Percentiles rank a stretch among this genome's conserved stretches.
These are phyloP conservation scores for Vidua macroura DNA, from an alignment of 2,113 vertebrate species.

Conservation along the genomic window DNA sequence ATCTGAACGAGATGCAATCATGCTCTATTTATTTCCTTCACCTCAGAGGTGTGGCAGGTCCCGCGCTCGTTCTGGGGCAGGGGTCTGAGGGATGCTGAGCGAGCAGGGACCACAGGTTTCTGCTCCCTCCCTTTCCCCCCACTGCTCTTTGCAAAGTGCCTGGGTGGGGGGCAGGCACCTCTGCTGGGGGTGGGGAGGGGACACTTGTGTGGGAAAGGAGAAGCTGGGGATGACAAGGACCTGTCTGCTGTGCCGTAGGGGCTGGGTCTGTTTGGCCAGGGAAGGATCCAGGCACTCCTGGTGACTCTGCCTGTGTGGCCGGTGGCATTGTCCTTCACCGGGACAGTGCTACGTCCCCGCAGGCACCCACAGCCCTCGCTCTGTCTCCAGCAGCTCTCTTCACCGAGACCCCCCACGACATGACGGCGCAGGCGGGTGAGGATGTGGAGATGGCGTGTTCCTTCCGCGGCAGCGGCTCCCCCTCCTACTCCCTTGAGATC, in stretches of 20 bases:
- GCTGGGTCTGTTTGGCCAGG: neutral
- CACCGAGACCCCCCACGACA: constrained; percentile 91
- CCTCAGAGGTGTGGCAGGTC: neutral
- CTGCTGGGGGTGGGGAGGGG: neutral
- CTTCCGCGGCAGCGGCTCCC: constrained; percentile 88
- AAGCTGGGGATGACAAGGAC: neutral
- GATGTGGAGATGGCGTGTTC: constrained; percentile 99
- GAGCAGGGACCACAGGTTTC: accelerated
- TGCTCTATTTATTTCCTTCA: neutral
- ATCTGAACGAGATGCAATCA: neutral
- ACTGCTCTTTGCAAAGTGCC: neutral
- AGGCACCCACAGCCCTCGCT: neutral
- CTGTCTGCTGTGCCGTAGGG: accelerated
- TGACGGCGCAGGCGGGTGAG: constrained; percentile 83
- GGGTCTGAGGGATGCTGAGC: accelerated
- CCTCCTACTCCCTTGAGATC: constrained; percentile 93
- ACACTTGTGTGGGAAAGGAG: too few species aligned
- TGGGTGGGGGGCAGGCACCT: accelerated
- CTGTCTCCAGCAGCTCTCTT: constrained; percentile 82
- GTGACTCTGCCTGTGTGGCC: accelerated
- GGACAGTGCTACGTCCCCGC: accelerated
- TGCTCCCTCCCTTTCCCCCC: neutral
- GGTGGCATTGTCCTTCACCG: accelerated
- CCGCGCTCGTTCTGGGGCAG: accelerated
- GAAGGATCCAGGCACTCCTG: neutral